These are phyloP conservation scores for Coendou prehensilis DNA, from an alignment of 2,797 vertebrate species.

Conservation along the genomic window DNA sequence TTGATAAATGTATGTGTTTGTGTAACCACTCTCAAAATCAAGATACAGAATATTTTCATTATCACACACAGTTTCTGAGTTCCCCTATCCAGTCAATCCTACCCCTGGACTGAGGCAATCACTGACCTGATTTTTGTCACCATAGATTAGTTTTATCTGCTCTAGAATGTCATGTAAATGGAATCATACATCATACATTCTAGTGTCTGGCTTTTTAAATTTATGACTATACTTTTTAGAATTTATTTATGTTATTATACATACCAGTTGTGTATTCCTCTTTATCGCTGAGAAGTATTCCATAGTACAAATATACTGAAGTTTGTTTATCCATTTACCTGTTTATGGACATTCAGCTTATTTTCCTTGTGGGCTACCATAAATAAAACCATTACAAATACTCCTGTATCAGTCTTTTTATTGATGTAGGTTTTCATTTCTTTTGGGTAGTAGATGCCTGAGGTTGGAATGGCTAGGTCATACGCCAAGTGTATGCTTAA, in stretches of 20 bases:
- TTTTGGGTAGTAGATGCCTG: neutral
- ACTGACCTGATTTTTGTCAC: neutral
- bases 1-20: neutral
- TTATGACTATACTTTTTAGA: neutral
- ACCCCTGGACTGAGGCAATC: neutral
- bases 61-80: neutral
- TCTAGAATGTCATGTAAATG: neutral
- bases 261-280: neutral
- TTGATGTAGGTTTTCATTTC: neutral
- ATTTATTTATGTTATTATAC: neutral
- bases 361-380: neutral
- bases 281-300: neutral
- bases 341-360: neutral
- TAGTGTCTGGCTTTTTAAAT: neutral
- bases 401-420: neutral
- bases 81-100: neutral
- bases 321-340: neutral
- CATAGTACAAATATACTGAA: neutral
- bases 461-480: neutral
- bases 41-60: neutral
- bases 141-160: neutral
- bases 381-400: neutral
- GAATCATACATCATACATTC: neutral
- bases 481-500: neutral
- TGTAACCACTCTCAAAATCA: neutral